Conservation (phyloP, 1,140 invertebrate species). For the fruit fly (Drosophila melanogaster) region DNA sequence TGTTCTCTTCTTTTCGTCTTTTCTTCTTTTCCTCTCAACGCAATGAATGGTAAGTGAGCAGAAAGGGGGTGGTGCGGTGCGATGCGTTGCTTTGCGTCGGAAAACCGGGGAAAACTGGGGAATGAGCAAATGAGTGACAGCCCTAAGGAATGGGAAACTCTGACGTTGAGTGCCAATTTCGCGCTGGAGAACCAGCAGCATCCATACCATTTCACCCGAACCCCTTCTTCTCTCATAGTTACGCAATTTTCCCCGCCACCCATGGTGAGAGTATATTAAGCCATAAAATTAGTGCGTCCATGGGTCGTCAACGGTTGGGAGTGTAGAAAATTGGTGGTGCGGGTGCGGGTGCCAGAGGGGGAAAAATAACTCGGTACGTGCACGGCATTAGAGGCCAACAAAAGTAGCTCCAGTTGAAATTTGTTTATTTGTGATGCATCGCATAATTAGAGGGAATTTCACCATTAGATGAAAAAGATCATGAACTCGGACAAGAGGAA, state of each 20-base stretch:
- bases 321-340: neutral
- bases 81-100: neutral
- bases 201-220: conserved; percentile 24
- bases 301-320: conserved; percentile 17
- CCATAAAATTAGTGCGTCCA: conserved; percentile 81
- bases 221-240: conserved; percentile 8
- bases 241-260: conserved; percentile 31
- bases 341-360: neutral
- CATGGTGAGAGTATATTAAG: conserved; percentile 75
- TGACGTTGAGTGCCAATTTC: conserved; percentile 80
- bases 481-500: conserved; percentile 16
- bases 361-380: conserved; percentile 52
- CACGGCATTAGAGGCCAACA: conserved; percentile 58
- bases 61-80: neutral
- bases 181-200: conserved; percentile 54
- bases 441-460: conserved; percentile 63
- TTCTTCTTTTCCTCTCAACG: conserved; percentile 20
- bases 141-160: conserved; percentile 40
- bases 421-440: conserved; percentile 78
- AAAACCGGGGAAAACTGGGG: conserved; percentile 23
- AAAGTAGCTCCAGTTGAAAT: conserved; percentile 59
- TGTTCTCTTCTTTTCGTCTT: neutral
- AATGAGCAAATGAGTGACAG: conserved; percentile 75
- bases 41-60: conserved; percentile 61
- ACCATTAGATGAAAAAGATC: conserved; percentile 20